A percentile compares a stretch with the other conserved stretches of the same genome.
phyloP scores from a whole-genome alignment of 2,888 invertebrate genomes.

The Listrodromus nycthemerus region DNA sequence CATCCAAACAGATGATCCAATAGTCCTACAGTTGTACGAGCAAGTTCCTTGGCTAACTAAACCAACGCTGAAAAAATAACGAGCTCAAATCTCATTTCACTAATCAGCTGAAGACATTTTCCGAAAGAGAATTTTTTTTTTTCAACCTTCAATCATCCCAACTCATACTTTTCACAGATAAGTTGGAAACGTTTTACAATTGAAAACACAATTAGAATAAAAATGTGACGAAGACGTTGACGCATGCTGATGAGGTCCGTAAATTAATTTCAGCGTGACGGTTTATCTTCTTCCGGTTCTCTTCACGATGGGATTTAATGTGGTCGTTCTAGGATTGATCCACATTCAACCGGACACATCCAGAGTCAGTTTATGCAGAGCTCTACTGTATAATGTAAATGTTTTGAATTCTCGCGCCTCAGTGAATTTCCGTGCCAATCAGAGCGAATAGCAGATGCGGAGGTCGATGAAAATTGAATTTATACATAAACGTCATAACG shows the following conservation, averaged over 20 bases:
- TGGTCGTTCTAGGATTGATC: neutral
- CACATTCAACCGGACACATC: neutral
- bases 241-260: neutral
- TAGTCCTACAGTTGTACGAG: neutral
- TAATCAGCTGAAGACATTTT: neutral
- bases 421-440: constrained; percentile 19
- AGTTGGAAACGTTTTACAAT: neutral
- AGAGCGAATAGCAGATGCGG: constrained; percentile 1
- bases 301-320: neutral
- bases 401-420: constrained; percentile 16
- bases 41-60: neutral
- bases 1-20: neutral
- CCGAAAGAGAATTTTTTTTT: neutral
- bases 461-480: constrained; percentile 7
- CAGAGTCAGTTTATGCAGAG: neutral
- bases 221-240: neutral
- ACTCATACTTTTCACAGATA: neutral
- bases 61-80: neutral
- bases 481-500: constrained; percentile 37
- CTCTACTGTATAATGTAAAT: neutral
- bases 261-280: neutral
- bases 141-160: too few species aligned
- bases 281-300: neutral
- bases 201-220: neutral
- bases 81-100: neutral